Evolutionary conservation across 2,113 vertebrate species (phyloP).

Genomic region (Nycticorax nycticorax): DNA sequence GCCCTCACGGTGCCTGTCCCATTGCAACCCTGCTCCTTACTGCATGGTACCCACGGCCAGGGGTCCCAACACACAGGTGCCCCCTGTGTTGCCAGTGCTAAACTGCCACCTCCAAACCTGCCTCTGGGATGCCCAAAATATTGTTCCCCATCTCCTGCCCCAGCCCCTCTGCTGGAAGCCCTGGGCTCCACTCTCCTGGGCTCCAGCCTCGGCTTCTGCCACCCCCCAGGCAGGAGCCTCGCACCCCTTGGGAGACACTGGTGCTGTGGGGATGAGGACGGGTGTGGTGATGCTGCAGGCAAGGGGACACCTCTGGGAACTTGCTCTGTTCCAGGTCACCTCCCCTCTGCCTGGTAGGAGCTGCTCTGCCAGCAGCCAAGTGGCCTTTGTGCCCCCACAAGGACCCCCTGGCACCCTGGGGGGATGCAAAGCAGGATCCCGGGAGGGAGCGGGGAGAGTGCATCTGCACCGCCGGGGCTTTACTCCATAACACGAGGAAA

Average conservation of each 20-base stretch:
- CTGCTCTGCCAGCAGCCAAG: neutral
- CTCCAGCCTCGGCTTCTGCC: neutral
- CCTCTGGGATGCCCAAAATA: neutral
- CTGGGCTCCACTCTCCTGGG: neutral
- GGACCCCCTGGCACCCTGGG: rapidly evolving
- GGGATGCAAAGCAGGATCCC: neutral
- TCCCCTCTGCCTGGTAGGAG: neutral
- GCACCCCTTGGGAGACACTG: rapidly evolving
- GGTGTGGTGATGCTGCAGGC: rapidly evolving
- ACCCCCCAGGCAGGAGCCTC: neutral
- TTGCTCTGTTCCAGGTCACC: rapidly evolving
- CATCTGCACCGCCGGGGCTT: rapidly evolving
- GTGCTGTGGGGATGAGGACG: rapidly evolving
- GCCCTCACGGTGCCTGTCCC: rapidly evolving
- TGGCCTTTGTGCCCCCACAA: rapidly evolving
- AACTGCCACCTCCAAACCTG: rapidly evolving
- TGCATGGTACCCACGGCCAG: too few relatives aligned
- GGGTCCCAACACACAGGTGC: neutral
- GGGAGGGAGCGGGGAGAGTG: neutral
- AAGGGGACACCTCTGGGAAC: neutral
- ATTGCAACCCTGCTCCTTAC: rapidly evolving
- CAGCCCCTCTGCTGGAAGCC: neutral
- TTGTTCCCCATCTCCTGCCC: neutral
- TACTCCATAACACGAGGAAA: rapidly evolving
- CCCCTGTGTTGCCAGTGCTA: rapidly evolving